Conservation (phyloP, 2,113 vertebrate species). For the cat (Felis catus) region DNA sequence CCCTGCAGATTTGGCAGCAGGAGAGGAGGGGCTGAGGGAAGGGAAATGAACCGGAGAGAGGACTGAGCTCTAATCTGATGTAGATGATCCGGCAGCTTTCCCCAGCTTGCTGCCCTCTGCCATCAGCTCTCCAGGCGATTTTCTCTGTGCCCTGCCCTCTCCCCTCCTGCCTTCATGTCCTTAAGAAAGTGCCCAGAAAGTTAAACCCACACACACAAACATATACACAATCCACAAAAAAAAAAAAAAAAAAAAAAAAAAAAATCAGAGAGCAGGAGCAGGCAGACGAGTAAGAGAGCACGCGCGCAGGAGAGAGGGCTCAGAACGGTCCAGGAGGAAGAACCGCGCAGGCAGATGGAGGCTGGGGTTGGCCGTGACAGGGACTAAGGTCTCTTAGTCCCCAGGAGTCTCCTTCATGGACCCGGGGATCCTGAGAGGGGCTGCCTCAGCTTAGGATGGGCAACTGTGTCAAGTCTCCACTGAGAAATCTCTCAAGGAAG, state of each 20-base stretch:
- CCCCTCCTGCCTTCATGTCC: constrained; percentile 83
- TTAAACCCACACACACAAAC: constrained; percentile 77
- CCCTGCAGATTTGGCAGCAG: constrained; percentile 82
- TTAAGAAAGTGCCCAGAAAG: constrained; percentile 87
- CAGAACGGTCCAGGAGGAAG: constrained; percentile 35
- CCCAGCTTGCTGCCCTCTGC: constrained; percentile 77
- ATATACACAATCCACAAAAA: background rate
- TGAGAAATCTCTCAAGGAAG: constrained; percentile 97
- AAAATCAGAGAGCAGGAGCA: background rate
- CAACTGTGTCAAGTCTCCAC: constrained; percentile 98
- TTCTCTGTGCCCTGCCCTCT: constrained; percentile 79
- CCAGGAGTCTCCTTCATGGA: constrained; percentile 87
- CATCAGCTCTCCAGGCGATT: constrained; percentile 79
- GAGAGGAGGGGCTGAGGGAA: constrained; percentile 74
- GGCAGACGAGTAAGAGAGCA: constrained; percentile 60
- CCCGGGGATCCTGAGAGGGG: constrained; percentile 79
- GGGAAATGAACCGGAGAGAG: constrained; percentile 53
- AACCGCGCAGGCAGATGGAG: constrained; percentile 24
- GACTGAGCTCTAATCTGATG: constrained; percentile 86
- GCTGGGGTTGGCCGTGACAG: constrained; percentile 77
- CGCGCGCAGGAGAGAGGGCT: constrained; percentile 34
- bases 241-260: constrained; percentile 29
- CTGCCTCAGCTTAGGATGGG: constrained; percentile 91
- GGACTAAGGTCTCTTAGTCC: constrained; percentile 77
- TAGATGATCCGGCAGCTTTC: constrained; percentile 85